These are phyloP conservation scores for Eudyptes chrysolophus DNA, from an alignment of 2,113 vertebrate genomes.

Conservation along the genomic window DNA sequence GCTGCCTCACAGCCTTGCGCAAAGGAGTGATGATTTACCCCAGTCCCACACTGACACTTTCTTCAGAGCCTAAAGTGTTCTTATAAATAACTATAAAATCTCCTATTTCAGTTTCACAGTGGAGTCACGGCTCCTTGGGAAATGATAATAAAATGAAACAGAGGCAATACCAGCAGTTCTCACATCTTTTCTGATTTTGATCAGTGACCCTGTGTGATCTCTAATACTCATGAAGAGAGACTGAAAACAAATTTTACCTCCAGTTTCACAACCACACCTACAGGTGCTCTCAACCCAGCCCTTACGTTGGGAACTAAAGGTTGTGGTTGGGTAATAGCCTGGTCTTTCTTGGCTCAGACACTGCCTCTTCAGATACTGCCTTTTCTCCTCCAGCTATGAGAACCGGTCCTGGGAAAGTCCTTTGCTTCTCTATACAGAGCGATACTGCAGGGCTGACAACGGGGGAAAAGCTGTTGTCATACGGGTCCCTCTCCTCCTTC, in stretches of 20 bases:
- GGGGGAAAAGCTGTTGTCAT: background rate
- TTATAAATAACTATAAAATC: background rate
- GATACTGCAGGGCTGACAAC: background rate
- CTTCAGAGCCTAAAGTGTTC: background rate
- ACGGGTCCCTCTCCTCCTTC: background rate
- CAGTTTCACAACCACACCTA: conserved; percentile 43
- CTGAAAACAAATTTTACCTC: background rate
- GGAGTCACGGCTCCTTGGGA: background rate
- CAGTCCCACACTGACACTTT: background rate
- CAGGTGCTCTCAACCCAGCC: conserved; percentile 1
- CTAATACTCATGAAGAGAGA: background rate
- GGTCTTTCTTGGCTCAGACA: background rate
- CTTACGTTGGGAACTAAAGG: background rate
- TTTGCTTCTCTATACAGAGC: background rate
- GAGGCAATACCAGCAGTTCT: background rate
- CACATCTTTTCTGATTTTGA: background rate
- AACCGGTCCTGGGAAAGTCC: background rate
- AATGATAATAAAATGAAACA: background rate
- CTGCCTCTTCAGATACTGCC: background rate
- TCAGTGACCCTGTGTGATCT: background rate
- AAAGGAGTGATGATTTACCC: background rate
- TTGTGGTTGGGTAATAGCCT: background rate
- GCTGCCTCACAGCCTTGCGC: background rate
- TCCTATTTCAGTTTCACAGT: background rate
- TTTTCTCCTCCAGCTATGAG: background rate